Evolutionary conservation across 2,113 vertebrate species (phyloP).

Genomic region (Panthera leo): DNA sequence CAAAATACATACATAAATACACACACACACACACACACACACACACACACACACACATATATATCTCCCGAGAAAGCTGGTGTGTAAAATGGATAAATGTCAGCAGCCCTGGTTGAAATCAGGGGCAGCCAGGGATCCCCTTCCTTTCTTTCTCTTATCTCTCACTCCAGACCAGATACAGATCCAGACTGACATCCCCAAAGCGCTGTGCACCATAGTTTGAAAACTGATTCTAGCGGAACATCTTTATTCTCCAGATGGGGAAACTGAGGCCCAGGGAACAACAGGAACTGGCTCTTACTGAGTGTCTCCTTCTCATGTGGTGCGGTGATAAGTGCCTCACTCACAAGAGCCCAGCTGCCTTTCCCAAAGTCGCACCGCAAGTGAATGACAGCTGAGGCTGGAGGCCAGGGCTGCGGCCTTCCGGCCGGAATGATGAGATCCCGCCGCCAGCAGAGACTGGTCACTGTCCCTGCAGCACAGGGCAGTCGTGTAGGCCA

Average conservation of each 20-base stretch:
- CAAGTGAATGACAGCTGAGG: background rate
- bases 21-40: too few relatives aligned
- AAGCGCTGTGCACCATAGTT: background rate
- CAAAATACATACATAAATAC: background rate
- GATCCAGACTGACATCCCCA: background rate
- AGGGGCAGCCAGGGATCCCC: background rate
- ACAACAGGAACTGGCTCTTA: background rate
- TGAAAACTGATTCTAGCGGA: background rate
- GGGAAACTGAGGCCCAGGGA: background rate
- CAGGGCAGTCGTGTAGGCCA: background rate
- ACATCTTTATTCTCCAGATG: background rate
- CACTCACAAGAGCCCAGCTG: background rate
- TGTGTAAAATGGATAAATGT: background rate
- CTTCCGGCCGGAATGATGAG: background rate
- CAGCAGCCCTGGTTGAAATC: background rate
- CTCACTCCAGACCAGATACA: background rate
- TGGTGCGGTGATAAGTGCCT: background rate
- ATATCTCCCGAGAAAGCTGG: background rate
- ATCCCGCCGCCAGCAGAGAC: background rate
- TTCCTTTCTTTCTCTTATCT: background rate
- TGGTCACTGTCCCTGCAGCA: background rate
- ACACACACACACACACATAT: background rate
- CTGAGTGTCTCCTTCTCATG: background rate
- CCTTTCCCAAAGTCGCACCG: background rate
- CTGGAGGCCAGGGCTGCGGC: background rate